Evolutionary conservation across 2,888 invertebrate genomes (phyloP), one percentile per base, ranked within the genome.

Genomic region (Clunio marinus): DNA sequence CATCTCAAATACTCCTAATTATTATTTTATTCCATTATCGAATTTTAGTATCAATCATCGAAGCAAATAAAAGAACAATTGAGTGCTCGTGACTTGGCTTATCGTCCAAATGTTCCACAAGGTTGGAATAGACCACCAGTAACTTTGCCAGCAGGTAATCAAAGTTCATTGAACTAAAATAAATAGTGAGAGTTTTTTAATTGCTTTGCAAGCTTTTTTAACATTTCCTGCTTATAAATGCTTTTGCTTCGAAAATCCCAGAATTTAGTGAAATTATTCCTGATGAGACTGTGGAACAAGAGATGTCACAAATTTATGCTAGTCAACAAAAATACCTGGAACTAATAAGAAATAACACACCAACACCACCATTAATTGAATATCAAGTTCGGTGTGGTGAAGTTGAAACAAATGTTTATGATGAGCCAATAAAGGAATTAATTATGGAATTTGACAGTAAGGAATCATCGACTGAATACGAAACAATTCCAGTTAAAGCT

Each of bases 61-160:
- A 65, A 65, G n/a, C 65, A 65, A 46, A 22, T 62, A 7, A 62
- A 24, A 17, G 62, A 62, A 25, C 45, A 37, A n/a, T 41, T 65
- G 17, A 32, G 24, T 24, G 55, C 45, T 72, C 73, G 78, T 24
- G 78, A 77, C 69, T 73, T 79, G 45, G 78, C 78, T 1, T 79
- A 79, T 51, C 78, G 77, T 60, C 78, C 78, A 55, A 77, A 73
- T 69, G 74, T 79, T 59, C 75, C 78, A n/a, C 78, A 78, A 69
- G 78, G 78, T 28, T 79, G 78, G 78, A 77, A 75, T 69, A 75
- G 77, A 32, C 77, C 76, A n/a, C 74, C 73, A 70, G 73, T 77
- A 60, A 72, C 74, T 68, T 72, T 79, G 59, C 78, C 79, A 24
- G 76, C 73, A 74, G 78, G 78, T 78, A 73, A 73, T n/a, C n/a